Conservation (phyloP, 1,140 invertebrate genomes). For the Archegozetes longisetosus region DNA sequence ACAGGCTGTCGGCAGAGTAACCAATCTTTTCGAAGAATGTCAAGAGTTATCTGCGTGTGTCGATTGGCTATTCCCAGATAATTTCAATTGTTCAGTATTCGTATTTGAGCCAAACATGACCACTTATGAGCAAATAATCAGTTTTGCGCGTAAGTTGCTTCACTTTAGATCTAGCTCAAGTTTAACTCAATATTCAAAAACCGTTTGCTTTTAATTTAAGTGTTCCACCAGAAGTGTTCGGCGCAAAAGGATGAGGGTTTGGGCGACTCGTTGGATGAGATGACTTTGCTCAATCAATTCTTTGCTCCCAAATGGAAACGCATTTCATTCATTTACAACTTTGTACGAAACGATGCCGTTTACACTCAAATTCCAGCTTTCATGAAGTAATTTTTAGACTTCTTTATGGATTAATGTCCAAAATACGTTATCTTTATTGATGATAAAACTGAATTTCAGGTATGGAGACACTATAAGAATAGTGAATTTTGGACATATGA, state of each 20-base stretch:
- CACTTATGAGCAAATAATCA: conserved; percentile 4
- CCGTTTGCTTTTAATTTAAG: not conserved
- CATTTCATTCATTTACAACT: conserved; percentile 14
- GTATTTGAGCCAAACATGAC: conserved; percentile 9
- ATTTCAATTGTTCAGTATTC: conserved; percentile 14
- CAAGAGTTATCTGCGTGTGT: conserved; percentile 8
- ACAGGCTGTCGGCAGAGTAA: conserved; percentile 11
- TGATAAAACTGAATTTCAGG: not conserved
- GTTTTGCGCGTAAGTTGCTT: conserved; percentile 6
- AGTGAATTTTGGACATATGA: conserved; percentile 9
- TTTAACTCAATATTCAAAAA: not conserved
- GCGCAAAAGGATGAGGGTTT: not conserved
- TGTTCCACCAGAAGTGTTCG: not conserved
- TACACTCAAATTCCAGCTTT: conserved; percentile 13
- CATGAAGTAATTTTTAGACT: conserved; percentile 10
- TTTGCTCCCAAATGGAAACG: conserved; percentile 10
- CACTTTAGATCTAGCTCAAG: not conserved
- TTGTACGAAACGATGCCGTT: not conserved
- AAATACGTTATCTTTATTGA: not conserved
- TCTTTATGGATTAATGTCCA: too few species aligned
- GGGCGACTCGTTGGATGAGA: conserved; percentile 7
- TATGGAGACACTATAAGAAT: conserved; percentile 8
- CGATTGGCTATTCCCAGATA: conserved; percentile 8
- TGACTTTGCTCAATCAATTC: conserved; percentile 14
- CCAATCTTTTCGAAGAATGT: conserved; percentile 3